Evolutionary conservation across 2,797 vertebrate genomes (phyloP).

Genomic region (Bovichtus diacanthus): DNA sequence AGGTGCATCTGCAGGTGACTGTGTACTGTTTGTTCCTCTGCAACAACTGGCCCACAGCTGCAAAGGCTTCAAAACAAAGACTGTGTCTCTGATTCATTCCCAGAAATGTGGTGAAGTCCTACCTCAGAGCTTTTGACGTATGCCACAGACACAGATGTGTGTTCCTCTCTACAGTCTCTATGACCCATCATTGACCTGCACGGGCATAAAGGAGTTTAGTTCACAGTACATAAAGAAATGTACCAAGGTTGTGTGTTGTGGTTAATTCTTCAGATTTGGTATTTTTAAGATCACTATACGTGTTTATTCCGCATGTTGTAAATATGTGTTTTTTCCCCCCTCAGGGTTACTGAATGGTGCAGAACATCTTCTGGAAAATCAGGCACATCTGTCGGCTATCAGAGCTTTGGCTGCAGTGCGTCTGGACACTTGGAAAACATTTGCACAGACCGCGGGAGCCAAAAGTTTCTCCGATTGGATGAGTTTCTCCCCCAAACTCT

Average conservation of each 20-base stretch:
- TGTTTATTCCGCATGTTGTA: conserved; percentile 13
- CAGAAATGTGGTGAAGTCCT: conserved; percentile 42
- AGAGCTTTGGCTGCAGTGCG: conserved; percentile 75
- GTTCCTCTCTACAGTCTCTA: background rate
- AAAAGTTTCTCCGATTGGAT: conserved; percentile 67
- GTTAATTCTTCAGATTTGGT: conserved; percentile 4
- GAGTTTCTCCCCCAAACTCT: conserved; percentile 60
- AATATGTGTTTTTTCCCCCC: background rate
- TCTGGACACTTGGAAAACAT: conserved; percentile 83
- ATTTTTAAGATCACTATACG: background rate
- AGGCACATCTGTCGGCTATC: conserved; percentile 83
- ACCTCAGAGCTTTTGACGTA: conserved; percentile 11
- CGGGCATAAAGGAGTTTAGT: background rate
- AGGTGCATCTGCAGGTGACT: conserved; percentile 38
- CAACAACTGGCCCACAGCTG: conserved; percentile 60
- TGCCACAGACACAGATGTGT: conserved; percentile 32
- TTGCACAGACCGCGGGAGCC: conserved; percentile 77
- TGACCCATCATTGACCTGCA: conserved; percentile 2
- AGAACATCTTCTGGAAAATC: conserved; percentile 75
- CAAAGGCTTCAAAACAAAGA: conserved; percentile 50
- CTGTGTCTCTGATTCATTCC: conserved; percentile 53
- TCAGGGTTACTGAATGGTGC: conserved; percentile 47
- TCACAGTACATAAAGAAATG: background rate
- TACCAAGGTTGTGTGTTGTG: background rate
- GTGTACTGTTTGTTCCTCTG: conserved; percentile 45